Base-by-base conservation (phyloP, 2,113 vertebrate species). In the Psophia crepitans region DNA sequence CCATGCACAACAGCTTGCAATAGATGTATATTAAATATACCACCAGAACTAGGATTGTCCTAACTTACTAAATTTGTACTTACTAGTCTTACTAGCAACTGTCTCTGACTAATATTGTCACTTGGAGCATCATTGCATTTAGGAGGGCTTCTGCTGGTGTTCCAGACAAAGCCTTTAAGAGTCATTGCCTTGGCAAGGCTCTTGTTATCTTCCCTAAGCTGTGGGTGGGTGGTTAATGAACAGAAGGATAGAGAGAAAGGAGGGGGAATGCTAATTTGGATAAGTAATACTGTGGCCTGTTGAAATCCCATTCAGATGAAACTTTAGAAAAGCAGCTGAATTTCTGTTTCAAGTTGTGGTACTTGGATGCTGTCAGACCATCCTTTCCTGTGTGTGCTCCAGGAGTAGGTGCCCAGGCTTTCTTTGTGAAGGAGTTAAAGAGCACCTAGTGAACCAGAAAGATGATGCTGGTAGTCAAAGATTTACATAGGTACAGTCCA, bases 151-250 rank as follows among this genome's bases (percentile, higher is more conserved):
- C 73, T 78, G 57, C 68, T 84, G 80, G 8, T 3, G 1, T 89
- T 92, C 56, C 74, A 82, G 61, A 89, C 69, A 89, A 69, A 93
- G 54, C 53, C 81, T 79, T 44, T 24, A 46, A 35, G 75, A 93
- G n/a, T 73, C 41, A 65, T n/a, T 94, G 84, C 71, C 79, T 93
- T 83, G 70, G 74, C 90, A 84, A 73, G 54, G 70, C 28, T 87
- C 57, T 71, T 48, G 35, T 89, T 93, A 71, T 73, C 77, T 87
- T 80, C 81, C 26, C 53, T 18, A 64, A 43, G 35, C 61, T 83
- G 58, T 85, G 75, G 9, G 81, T 89, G 78, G 77, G 48, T 87
- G 65, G 56, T 85, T 97, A 85, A 90, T 94, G 87, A 94, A 64
- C 84, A 94, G 94, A 68, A 93, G 43, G 60, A 2, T 27, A 33